Base-by-base conservation (phyloP, 2,797 vertebrate species). In the Antennarius maculatus region DNA sequence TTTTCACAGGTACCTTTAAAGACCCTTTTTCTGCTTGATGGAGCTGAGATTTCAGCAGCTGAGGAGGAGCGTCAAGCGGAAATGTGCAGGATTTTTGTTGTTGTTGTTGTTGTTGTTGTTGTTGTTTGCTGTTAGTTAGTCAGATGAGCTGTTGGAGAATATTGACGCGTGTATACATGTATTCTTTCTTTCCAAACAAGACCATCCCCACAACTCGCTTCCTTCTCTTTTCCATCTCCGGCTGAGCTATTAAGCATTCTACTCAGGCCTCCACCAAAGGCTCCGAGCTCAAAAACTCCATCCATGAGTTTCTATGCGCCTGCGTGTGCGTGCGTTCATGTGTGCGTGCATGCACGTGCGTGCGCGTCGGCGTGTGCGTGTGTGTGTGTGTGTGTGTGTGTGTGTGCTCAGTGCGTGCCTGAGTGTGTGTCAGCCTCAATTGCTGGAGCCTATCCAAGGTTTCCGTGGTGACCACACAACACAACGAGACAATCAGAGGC, bases 401-500 rank as follows among this genome's bases (percentile, higher is more conserved):
- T 70, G 79, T 61, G 82, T 56, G 57, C 73, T 81, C 7, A 37
- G 76, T 90, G 88, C 69, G 85, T 88, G 91, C 83, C 84, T 84
- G 83, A 81, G 84, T 92, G 90, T 89, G 91, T 91, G 90, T 92
- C 92, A 83, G 87, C 89, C 84, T 92, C 90, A 90, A 92, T 93
- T 88, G 91, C 88, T 94, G 93, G 93, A 94, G 90, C 91, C 92
- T 89, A 84, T 93, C 93, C 93, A 94, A 91, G 92, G 93, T 94
- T 94, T 94, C 93, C 92, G 93, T 94, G 93, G 93, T 90, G 93
- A 94, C 93, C 92, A 85, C 92, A 94, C 93, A 94, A 94, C 93
- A 93, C 92, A 93, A 91, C 88, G 90, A 94, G 93, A 93, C 93
- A 94, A 94, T 94, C 92, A 94, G 93, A 92, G 91, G 90, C 78